phyloP scores from a whole-genome alignment of 2,113 vertebrate species.

The Sturnira hondurensis region DNA sequence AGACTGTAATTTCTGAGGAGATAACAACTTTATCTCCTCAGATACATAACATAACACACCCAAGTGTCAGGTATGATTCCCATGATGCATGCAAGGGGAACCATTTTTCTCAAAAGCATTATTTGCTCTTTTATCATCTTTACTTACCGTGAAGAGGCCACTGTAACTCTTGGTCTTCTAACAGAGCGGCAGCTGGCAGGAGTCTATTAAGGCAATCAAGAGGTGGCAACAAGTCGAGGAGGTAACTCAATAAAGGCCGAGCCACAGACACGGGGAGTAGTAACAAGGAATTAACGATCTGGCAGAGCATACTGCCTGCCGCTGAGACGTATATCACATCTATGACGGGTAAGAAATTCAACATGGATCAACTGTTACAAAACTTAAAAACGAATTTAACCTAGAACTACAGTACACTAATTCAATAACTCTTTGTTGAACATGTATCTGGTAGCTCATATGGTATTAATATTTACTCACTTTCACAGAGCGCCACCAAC shows the following conservation, averaged over 20 bases:
- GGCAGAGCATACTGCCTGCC: constrained; percentile 97
- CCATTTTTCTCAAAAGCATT: neutral
- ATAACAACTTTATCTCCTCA: neutral
- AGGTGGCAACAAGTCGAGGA: constrained; percentile 93
- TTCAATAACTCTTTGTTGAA: neutral
- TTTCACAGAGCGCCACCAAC: constrained; percentile 12
- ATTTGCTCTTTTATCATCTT: neutral
- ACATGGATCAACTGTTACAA: neutral
- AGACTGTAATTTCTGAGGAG: neutral
- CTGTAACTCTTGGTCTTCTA: constrained; percentile 98
- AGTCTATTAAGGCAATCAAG: constrained; percentile 94
- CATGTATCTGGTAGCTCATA: neutral
- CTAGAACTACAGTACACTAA: neutral
- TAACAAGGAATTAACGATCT: constrained; percentile 93
- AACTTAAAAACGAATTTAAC: neutral
- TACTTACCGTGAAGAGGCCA: constrained; percentile 96
- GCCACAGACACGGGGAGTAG: constrained; percentile 94
- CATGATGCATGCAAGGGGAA: neutral
- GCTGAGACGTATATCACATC: constrained; percentile 97
- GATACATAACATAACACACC: neutral
- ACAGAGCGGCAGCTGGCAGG: constrained; percentile 90
- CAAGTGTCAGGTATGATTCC: neutral
- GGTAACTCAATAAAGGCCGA: constrained; percentile 90
- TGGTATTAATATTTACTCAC: neutral
- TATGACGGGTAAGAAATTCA: constrained; percentile 70